Conservation (phyloP, 2,113 vertebrate species). For the Sciurus niger region DNA sequence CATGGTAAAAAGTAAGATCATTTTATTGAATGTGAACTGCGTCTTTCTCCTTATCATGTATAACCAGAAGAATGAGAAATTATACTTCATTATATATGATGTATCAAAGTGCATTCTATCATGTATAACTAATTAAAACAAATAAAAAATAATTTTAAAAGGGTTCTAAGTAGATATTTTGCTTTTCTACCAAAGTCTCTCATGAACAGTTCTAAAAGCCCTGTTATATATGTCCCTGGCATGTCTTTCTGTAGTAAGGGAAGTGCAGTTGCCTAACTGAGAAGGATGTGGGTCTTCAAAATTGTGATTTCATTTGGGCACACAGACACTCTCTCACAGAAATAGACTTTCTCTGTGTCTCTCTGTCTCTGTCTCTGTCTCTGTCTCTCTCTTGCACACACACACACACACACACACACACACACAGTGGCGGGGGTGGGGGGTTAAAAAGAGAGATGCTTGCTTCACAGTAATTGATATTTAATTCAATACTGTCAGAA, state of each 20-base stretch:
- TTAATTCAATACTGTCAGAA: conserved; percentile 5
- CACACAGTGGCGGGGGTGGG: background rate
- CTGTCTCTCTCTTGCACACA: background rate
- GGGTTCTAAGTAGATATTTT: background rate
- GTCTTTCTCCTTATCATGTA: background rate
- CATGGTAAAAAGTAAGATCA: conserved; percentile 25
- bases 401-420: background rate
- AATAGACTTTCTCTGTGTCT: background rate
- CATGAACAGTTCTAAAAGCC: background rate
- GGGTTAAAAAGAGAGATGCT: background rate
- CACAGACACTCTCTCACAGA: background rate
- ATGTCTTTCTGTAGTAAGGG: background rate
- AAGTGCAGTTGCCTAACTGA: background rate
- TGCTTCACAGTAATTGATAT: background rate
- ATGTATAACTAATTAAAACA: too few relatives aligned
- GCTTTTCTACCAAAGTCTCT: background rate
- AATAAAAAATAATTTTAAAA: background rate
- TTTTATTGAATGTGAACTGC: background rate
- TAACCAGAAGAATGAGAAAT: too few relatives aligned
- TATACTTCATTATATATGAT: too few relatives aligned
- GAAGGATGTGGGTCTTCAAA: background rate
- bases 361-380: background rate
- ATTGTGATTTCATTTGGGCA: background rate
- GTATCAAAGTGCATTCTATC: too few relatives aligned
- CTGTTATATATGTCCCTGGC: background rate